Conservation (phyloP, 2,797 vertebrate species). For the Parauchenoglanis punctatus region DNA sequence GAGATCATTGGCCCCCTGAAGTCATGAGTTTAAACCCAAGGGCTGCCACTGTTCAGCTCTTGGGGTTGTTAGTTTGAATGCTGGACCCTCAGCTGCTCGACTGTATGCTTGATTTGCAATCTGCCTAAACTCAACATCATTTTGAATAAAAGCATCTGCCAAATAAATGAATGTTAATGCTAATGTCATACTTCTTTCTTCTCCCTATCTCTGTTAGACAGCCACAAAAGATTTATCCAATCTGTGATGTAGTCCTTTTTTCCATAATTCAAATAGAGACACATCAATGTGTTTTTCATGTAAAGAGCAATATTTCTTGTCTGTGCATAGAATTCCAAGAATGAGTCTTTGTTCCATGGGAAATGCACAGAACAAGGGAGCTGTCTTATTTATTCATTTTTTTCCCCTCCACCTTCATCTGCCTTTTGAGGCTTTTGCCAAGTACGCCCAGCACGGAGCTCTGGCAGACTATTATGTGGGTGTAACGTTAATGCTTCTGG, state of each 20-base stretch:
- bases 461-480: slow-evolving; percentile 57
- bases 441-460: slow-evolving; percentile 54
- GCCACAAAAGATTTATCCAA: slow-evolving; percentile 31
- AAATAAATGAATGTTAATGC: slow-evolving; percentile 32
- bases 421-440: slow-evolving; percentile 58
- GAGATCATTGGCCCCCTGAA: slow-evolving; percentile 5
- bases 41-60: not conserved
- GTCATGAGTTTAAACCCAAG: slow-evolving; percentile 5
- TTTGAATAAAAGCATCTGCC: slow-evolving; percentile 26
- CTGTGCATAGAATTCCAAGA: slow-evolving; percentile 44
- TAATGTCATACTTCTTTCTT: slow-evolving; percentile 24
- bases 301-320: slow-evolving; percentile 57
- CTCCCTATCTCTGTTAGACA: slow-evolving; percentile 14
- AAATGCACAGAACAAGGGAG: slow-evolving; percentile 59
- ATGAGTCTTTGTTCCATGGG: slow-evolving; percentile 66
- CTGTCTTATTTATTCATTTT: slow-evolving; percentile 62
- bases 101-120: not conserved
- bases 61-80: not conserved
- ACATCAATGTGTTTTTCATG: slow-evolving; percentile 73
- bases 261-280: slow-evolving; percentile 54
- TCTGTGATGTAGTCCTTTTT: slow-evolving; percentile 57
- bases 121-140: not conserved
- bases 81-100: not conserved
- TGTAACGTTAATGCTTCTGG: slow-evolving; percentile 60
- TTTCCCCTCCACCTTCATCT: slow-evolving; percentile 56